phyloP scores from a whole-genome alignment of 2,113 vertebrate species.

The Rafetus swinhoei region DNA sequence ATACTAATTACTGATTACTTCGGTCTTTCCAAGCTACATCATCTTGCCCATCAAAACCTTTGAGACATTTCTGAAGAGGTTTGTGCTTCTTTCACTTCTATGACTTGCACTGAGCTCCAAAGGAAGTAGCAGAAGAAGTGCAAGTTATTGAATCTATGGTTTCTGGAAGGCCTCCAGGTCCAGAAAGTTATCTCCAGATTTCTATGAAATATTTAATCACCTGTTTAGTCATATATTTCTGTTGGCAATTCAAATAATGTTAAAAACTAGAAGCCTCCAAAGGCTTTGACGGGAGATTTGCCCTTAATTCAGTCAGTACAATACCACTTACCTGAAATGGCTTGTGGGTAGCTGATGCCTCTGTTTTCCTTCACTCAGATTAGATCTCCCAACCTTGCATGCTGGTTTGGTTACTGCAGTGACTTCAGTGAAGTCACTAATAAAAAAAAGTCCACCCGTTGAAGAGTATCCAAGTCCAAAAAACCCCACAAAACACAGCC shows the following conservation, averaged over 20 bases:
- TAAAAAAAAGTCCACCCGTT: neutral
- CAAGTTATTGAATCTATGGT: neutral
- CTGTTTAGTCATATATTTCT: neutral
- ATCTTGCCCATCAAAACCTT: neutral
- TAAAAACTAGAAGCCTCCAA: neutral
- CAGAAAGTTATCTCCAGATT: neutral
- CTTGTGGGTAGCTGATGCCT: neutral
- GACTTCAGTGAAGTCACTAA: neutral
- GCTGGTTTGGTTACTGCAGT: neutral
- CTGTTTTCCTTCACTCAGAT: neutral
- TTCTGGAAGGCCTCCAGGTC: neutral
- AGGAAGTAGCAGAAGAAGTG: neutral
- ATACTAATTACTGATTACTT: fast-evolving
- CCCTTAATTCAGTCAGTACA: neutral
- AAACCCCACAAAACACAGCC: neutral
- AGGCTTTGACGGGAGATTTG: neutral
- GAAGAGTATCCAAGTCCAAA: neutral
- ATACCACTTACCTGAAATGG: neutral
- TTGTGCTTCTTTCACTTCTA: fast-evolving
- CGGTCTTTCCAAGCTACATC: fast-evolving
- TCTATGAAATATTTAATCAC: neutral
- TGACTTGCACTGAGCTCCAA: neutral
- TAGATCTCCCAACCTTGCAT: too few species aligned
- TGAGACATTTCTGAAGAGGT: neutral
- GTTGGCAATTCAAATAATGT: neutral